Base-by-base conservation (phyloP, 2,797 vertebrate species). In the Melanotaenia boesemani region DNA sequence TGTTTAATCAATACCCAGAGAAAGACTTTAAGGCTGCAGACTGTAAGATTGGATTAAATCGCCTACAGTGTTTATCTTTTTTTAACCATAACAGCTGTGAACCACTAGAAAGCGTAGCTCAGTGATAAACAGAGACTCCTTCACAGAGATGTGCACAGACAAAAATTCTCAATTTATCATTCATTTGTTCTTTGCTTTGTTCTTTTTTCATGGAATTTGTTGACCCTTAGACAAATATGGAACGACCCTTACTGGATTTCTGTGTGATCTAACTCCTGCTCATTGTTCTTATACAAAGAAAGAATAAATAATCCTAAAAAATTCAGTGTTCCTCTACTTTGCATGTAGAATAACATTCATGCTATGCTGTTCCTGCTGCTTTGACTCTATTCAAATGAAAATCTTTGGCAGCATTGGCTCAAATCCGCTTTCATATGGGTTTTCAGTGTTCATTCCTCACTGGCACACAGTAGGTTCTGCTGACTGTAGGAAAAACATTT, bases 401-500 rank as follows among this genome's bases (percentile, higher is more conserved):
- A 24, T 41, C 48, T 70, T 63, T 68, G 15, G 32, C 61, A 77
- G 28, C 24, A n/a, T 20, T 59, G 22, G 69, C 70, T 30, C 39
- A 63, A 74, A 70, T 55, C 46, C 15, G 41, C 55, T 62, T 55
- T 74, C 55, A n/a, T 67, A 60, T 68, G 28, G 34, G 10, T 66
- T 76, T 63, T 55, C 32, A 48, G 41, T 16, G 44, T 54, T 77
- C 12, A n/a, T 18, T 16, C 58, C 79, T 59, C 55, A 37, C 72
- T 69, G 64, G 11, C 48, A 26, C 67, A 55, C 73, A 63, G 8
- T 46, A 72, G 3, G 1, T 76, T 84, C 65, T 82, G 72, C 77
- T 87, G 79, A 88, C 50, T 77, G 55, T 36, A 72, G 72, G 66
- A 75, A 80, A 84, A 75, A 28, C 1, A 41, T 16, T 68, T 58